A percentile compares a stretch with the other conserved stretches of the same genome.
Conservation (phyloP, 2,888 invertebrate genomes). For the Danaus chrysippus region DNA sequence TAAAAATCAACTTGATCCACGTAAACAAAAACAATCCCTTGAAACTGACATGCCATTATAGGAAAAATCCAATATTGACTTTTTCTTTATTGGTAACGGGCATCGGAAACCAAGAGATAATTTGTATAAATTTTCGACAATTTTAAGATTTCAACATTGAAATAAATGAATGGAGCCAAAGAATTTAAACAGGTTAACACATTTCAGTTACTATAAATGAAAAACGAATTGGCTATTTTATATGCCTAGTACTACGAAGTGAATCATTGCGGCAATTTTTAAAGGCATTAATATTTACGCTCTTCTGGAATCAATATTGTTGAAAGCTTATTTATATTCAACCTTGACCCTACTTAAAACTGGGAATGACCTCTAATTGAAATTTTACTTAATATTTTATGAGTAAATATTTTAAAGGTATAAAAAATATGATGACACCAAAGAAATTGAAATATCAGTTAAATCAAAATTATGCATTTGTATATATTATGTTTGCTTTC, state of each 20-base stretch:
- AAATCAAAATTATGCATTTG: too few species aligned
- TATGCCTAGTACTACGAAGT: conserved; percentile 29
- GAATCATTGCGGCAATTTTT: conserved; percentile 61
- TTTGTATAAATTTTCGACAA: conserved; percentile 15
- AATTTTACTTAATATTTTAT: conserved; percentile 58
- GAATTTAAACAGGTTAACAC: not conserved
- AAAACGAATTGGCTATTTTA: conserved; percentile 17
- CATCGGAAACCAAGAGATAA: conserved; percentile 17
- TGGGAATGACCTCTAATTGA: conserved; percentile 56
- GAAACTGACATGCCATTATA: conserved; percentile 52
- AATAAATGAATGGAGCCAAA: not conserved
- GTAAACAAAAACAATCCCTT: too few species aligned
- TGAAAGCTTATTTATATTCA: conserved; percentile 73
- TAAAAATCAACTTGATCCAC: too few species aligned
- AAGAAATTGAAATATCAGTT: too few species aligned
- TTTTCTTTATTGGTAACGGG: conserved; percentile 26
- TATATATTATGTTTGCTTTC: too few species aligned
- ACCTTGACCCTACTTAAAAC: conserved; percentile 63
- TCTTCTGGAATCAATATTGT: conserved; percentile 61
- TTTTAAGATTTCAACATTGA: not conserved
- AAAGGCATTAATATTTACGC: conserved; percentile 71
- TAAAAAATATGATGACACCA: too few species aligned
- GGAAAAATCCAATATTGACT: conserved; percentile 38
- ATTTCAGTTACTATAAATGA: not conserved
- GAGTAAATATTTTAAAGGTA: conserved; percentile 36